phyloP scores from a whole-genome alignment of 2,113 vertebrate species.

The Pygoscelis adeliae region DNA sequence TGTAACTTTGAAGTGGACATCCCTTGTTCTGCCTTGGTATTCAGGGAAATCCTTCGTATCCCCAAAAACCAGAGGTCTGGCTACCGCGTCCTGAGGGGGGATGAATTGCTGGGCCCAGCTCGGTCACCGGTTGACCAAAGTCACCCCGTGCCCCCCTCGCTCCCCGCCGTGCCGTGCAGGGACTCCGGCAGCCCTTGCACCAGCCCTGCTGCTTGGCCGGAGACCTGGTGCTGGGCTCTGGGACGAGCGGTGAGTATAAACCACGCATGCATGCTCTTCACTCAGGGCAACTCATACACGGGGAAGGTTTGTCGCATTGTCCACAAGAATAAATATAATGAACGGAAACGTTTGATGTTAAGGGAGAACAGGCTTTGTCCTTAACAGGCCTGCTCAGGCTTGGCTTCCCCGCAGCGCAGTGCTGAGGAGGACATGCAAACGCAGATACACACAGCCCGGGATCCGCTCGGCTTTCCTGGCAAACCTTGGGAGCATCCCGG shows the following conservation, averaged over 20 bases:
- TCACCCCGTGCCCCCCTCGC: not conserved
- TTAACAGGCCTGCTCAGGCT: not conserved
- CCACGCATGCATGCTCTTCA: fast-evolving
- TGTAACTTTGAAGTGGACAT: too few species aligned
- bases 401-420: fast-evolving
- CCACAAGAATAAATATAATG: fast-evolving
- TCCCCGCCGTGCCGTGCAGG: fast-evolving
- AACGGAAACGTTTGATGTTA: not conserved
- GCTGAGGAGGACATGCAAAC: not conserved
- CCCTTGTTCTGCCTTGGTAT: not conserved
- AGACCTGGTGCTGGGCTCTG: not conserved
- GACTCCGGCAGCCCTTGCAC: not conserved
- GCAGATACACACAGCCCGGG: fast-evolving
- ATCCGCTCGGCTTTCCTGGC: fast-evolving
- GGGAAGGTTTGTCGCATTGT: not conserved
- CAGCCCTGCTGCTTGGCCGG: not conserved
- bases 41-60: not conserved
- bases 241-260: fast-evolving
- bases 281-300: fast-evolving
- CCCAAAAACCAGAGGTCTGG: not conserved
- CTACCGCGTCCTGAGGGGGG: fast-evolving
- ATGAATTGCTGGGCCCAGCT: too few species aligned
- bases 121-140: fast-evolving
- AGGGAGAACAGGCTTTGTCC: not conserved
- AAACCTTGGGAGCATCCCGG: not conserved